Evolutionary conservation across 1,140 invertebrate species (phyloP), one percentile per base, ranked within the genome.

Genomic region (Phenacoccus solenopsis): DNA sequence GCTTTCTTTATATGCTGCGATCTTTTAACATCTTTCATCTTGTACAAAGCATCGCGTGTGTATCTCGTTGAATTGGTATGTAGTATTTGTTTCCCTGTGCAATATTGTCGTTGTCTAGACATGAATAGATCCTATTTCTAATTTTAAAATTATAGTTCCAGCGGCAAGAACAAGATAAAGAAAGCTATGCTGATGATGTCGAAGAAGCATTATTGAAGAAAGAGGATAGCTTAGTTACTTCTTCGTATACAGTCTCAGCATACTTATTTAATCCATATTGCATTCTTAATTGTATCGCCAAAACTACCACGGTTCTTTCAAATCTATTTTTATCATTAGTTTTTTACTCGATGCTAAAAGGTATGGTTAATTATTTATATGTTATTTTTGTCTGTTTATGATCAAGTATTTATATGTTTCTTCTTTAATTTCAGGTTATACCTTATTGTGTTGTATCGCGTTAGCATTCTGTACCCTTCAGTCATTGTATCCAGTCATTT

Each of bases 241-340:
- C 86, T 4, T 78, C 87, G 38, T 88, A 88, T 76, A 88, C 93
- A 0, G 78, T 87, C 72, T 85, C 88, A 70, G 88, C 90, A 0
- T 96, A 96, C 81, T 82, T 97, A 10, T 91, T 97, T 72, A 98
- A 96, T 81, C 96, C 96, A 0, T 94, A 94, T 76, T 88, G 88
- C 30, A 84, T 98, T 59, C 80, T 94, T 16, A 93, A 90, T 73
- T 98, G 94, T 82, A 86, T 90, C n/a, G 93, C 88, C 30, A 86
- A 89, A 76, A 96, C 94, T 0, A 96, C 94, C 4, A 93, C 91
- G 16, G 89, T 94, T 10, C 87, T 98, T 73, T 88, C 88, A 70
- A 98, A 98, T 80, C 80, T 96, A 10, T 82, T 92, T 27, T 79
- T 91, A 38, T 85, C 93, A 12, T 73, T 86, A 1, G 83, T 86